Evolutionary conservation across 2,888 invertebrate species (phyloP).

Genomic region (Dascillus cervinus): DNA sequence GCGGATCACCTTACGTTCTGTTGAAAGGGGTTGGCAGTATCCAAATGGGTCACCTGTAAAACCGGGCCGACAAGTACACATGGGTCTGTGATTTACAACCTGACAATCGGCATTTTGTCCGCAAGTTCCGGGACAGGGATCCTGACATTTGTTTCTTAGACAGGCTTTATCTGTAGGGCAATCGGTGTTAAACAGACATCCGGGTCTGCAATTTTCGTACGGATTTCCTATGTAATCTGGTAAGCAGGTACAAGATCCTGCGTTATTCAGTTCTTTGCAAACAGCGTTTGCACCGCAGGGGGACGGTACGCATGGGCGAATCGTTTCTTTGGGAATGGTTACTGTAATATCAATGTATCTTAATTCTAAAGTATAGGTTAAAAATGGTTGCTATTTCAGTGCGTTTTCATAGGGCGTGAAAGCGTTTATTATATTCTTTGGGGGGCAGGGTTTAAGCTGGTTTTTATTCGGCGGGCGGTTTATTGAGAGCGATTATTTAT

Average conservation of each 20-base stretch:
- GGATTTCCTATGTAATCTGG: conserved; percentile 70
- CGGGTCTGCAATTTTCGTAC: conserved; percentile 64
- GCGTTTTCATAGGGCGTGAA: too few relatives aligned
- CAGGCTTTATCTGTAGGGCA: conserved; percentile 58
- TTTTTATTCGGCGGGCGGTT: too few relatives aligned
- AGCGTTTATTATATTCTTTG: too few relatives aligned
- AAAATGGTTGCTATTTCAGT: too few relatives aligned
- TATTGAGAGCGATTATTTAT: too few relatives aligned
- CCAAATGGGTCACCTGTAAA: conserved; percentile 62
- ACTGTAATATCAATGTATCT: conserved; percentile 18
- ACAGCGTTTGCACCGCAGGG: conserved; percentile 62
- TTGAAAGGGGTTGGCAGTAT: conserved; percentile 34
- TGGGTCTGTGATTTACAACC: conserved; percentile 58
- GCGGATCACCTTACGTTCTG: conserved; percentile 43
- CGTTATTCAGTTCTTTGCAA: conserved; percentile 63
- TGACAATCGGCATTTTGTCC: conserved; percentile 60
- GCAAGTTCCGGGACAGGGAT: conserved; percentile 64
- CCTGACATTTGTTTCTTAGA: conserved; percentile 56
- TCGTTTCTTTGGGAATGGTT: conserved; percentile 35
- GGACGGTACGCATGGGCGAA: conserved; percentile 59
- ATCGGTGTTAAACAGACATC: conserved; percentile 58
- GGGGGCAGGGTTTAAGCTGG: too few relatives aligned
- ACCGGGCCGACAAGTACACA: conserved; percentile 53
- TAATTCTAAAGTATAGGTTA: too few relatives aligned
- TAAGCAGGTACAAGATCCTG: conserved; percentile 65